Conservation (phyloP, 2,113 vertebrate species). For the Pogona vitticeps region DNA sequence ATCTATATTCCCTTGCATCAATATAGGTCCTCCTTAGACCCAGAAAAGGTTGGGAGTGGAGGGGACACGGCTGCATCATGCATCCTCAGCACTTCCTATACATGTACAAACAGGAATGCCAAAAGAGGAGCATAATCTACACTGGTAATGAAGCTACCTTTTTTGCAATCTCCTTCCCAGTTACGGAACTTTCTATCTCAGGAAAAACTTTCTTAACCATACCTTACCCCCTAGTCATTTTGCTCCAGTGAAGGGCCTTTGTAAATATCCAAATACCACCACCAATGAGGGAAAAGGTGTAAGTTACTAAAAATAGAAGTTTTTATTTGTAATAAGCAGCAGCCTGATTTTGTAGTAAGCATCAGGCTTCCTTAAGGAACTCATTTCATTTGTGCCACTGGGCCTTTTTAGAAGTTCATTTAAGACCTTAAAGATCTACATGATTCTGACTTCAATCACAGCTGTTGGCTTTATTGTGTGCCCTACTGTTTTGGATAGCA, state of each 20-base stretch:
- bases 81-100: no score
- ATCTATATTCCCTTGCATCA: no score
- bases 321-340: neutral
- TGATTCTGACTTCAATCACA: neutral
- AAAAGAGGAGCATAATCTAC: neutral
- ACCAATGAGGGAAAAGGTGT: neutral
- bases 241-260: no score
- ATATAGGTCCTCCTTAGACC: no score
- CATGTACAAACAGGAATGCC: no score
- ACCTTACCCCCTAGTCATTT: no score
- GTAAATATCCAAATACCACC: neutral
- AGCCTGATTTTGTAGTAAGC: neutral
- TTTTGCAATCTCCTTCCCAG: neutral
- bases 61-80: no score
- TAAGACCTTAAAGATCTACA: neutral
- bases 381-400: neutral
- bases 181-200: neutral
- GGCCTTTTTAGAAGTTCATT: neutral
- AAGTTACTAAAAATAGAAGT: neutral
- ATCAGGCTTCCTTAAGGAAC: neutral
- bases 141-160: neutral
- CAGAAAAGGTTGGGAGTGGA: no score
- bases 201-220: neutral
- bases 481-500: neutral
- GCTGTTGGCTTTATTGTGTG: neutral